Percentiles rank a stretch among this genome's conserved stretches.
These are phyloP conservation scores for Frieseomelitta varia DNA, from an alignment of 1,140 invertebrate species.

Conservation along the genomic window DNA sequence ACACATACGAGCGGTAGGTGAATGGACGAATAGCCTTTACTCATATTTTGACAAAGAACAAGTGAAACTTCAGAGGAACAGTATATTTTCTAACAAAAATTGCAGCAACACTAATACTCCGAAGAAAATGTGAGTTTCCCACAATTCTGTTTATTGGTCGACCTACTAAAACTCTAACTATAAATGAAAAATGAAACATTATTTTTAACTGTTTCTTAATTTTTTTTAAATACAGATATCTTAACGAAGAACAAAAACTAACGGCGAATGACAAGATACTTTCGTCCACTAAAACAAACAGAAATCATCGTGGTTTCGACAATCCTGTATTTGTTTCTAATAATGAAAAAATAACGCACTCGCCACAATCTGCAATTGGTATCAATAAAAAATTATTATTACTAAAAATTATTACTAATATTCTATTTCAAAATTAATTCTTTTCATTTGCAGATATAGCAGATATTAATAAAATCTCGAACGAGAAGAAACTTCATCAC, in stretches of 20 bases:
- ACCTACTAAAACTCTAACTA: background rate
- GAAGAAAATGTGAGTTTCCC: conserved; percentile 68
- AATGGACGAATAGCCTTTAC: conserved; percentile 96
- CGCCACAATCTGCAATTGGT: background rate
- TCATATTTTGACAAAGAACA: conserved; percentile 93
- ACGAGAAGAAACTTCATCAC: conserved; percentile 68
- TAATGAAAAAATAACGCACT: background rate
- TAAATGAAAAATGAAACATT: background rate
- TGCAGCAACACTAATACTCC: conserved; percentile 18
- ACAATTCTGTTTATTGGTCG: background rate
- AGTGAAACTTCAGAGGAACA: conserved; percentile 86
- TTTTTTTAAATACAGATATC: conserved; percentile 10
- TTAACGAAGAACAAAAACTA: conserved; percentile 38
- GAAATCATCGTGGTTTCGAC: conserved; percentile 62
- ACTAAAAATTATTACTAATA: background rate
- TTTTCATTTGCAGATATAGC: conserved; percentile 18
- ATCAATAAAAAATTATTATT: too few relatives aligned
- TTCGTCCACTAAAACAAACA: conserved; percentile 45
- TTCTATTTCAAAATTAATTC: background rate
- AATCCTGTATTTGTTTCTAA: conserved; percentile 75
- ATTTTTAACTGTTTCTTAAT: background rate
- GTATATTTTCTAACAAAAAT: conserved; percentile 78
- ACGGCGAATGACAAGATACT: conserved; percentile 54
- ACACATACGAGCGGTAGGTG: conserved; percentile 95
- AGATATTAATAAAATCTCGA: conserved; percentile 47